Conservation (phyloP, 2,797 vertebrate genomes). For the Rhyacichthys aspro region DNA sequence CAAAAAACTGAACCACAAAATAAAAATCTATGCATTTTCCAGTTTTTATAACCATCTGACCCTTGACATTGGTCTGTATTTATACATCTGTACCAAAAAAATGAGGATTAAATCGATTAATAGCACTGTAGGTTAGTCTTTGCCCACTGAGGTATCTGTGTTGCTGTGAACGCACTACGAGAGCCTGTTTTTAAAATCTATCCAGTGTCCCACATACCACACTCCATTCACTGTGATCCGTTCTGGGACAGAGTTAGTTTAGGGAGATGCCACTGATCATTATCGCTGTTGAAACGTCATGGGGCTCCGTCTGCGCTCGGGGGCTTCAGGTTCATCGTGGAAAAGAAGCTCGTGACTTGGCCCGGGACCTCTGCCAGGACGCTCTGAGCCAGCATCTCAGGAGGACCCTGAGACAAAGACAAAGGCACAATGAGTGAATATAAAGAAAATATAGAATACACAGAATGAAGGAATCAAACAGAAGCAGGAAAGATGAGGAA, state of each 20-base stretch:
- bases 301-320: constrained; percentile 49
- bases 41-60: too few species aligned
- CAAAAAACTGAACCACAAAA: too few species aligned
- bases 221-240: background rate
- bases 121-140: background rate
- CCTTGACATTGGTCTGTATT: too few species aligned
- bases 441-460: background rate
- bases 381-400: constrained; percentile 87
- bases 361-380: constrained; percentile 94
- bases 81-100: too few species aligned
- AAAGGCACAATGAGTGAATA: background rate
- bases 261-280: constrained; percentile 1
- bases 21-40: too few species aligned
- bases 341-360: constrained; percentile 90
- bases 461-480: too few species aligned
- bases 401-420: constrained; percentile 70
- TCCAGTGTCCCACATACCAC: background rate
- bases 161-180: background rate
- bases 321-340: constrained; percentile 83
- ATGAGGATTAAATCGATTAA: too few species aligned
- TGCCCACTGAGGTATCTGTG: background rate
- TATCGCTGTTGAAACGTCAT: constrained; percentile 42
- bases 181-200: background rate
- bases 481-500: too few species aligned
- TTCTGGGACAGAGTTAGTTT: background rate